These are phyloP conservation scores for Xylocopa sonorina DNA, from an alignment of 1,140 invertebrate species.

Conservation along the genomic window DNA sequence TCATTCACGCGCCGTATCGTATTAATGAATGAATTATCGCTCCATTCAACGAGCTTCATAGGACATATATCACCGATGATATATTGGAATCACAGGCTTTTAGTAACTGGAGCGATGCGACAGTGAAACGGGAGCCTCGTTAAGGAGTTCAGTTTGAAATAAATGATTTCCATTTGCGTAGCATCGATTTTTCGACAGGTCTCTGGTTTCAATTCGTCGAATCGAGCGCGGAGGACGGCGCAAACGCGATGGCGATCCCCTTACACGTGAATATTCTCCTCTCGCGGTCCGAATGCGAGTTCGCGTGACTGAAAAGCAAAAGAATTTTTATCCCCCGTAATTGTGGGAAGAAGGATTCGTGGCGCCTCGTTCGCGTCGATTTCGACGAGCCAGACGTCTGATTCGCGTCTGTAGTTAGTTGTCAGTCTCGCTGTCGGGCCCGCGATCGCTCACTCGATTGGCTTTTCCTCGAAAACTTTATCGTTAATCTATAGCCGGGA, in stretches of 20 bases:
- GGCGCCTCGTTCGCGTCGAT: conserved; percentile 65
- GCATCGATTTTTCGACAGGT: too few species aligned
- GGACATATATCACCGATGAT: not conserved
- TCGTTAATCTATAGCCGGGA: not conserved
- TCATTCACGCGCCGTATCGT: not conserved
- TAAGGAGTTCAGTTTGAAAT: too few species aligned
- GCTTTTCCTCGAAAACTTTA: not conserved
- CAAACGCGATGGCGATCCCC: not conserved
- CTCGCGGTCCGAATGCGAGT: conserved; percentile 53
- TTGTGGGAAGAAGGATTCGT: conserved; percentile 67
- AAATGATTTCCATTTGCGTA: too few species aligned
- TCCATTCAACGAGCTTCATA: not conserved
- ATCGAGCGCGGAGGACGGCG: too few species aligned
- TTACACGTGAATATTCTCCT: conserved; percentile 62
- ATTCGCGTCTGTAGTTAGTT: conserved; percentile 58
- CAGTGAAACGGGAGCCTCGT: too few species aligned
- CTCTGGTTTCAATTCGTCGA: too few species aligned
- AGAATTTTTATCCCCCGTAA: conserved; percentile 67
- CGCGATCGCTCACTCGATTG: not conserved
- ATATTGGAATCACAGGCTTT: too few species aligned
- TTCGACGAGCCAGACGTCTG: conserved; percentile 62
- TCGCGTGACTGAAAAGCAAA: conserved; percentile 67
- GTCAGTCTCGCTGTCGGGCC: conserved; percentile 47
- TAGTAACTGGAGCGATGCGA: too few species aligned
- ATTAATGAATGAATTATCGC: conserved; percentile 11